A percentile compares a stretch with the other conserved stretches of the same genome.
Conservation (phyloP, 2,113 vertebrate species). For the Dermatemys mawii region DNA sequence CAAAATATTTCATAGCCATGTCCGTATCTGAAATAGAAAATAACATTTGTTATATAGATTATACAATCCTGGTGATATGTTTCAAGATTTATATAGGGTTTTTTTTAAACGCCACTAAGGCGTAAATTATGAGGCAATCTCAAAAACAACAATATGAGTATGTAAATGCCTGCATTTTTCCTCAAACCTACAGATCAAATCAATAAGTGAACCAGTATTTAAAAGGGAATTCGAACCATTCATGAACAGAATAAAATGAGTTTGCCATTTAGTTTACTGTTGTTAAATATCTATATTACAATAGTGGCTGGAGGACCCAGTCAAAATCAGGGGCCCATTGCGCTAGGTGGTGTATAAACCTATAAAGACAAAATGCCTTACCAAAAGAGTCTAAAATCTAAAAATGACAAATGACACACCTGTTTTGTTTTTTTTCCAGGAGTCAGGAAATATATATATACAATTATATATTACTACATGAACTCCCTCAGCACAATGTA, state of each 20-base stretch:
- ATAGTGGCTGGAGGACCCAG: background rate
- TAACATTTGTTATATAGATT: background rate
- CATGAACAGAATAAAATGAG: background rate
- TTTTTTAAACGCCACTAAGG: background rate
- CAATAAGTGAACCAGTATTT: background rate
- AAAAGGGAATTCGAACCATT: background rate
- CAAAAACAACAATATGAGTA: background rate
- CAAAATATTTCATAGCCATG: slow-evolving; percentile 98
- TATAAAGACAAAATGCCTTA: background rate
- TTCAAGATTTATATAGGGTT: background rate
- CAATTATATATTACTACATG: background rate
- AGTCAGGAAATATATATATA: background rate
- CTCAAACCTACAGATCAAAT: background rate
- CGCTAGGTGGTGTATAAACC: background rate
- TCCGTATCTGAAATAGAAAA: slow-evolving; percentile 86
- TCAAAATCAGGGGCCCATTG: background rate
- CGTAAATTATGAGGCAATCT: background rate
- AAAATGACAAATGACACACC: background rate
- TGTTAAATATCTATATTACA: background rate
- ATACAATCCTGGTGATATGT: background rate
- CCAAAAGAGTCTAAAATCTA: background rate
- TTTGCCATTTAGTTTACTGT: background rate
- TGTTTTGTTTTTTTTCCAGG: too few species aligned
- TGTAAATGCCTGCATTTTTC: background rate
- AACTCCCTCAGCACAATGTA: background rate